Evolutionary conservation across 2,888 invertebrate genomes (phyloP).

Genomic region (Parnassius smintheus): DNA sequence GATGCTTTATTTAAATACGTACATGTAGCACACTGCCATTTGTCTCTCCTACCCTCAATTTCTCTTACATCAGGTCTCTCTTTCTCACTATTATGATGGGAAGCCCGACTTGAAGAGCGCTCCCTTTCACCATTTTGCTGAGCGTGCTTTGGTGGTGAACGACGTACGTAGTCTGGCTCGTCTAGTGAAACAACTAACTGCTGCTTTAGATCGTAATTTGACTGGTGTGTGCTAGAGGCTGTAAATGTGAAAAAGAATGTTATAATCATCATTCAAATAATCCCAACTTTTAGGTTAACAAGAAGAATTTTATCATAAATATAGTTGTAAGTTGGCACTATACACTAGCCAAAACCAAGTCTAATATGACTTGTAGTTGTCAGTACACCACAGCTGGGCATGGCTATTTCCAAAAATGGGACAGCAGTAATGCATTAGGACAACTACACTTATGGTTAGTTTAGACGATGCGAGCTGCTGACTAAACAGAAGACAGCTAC

Average conservation of each 20-base stretch:
- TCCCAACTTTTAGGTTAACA: no score
- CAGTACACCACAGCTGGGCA: no score
- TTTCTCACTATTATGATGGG: slow-evolving; percentile 34
- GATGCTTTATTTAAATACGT: slow-evolving; percentile 83
- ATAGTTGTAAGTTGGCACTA: no score
- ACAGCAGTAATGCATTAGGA: no score
- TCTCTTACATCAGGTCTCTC: slow-evolving; percentile 32
- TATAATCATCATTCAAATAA: no score
- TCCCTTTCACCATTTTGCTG: slow-evolving; percentile 50
- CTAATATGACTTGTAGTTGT: no score
- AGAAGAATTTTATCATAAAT: no score
- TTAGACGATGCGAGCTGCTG: no score
- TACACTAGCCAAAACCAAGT: no score
- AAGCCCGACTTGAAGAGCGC: slow-evolving; percentile 38
- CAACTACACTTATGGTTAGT: no score
- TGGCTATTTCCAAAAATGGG: no score
- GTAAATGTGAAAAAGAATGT: slow-evolving; percentile 23
- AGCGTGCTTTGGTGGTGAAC: slow-evolving; percentile 45
- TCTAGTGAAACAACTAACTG: slow-evolving; percentile 70
- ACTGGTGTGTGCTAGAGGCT: slow-evolving; percentile 38
- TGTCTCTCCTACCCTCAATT: slow-evolving; percentile 41
- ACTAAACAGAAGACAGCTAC: no score
- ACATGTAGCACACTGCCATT: slow-evolving; percentile 87
- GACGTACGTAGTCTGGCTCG: slow-evolving; percentile 56
- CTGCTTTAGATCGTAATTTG: slow-evolving; percentile 63